A percentile compares a stretch with the other conserved stretches of the same genome.
Evolutionary conservation across 2,888 invertebrate species (phyloP).

Genomic region (Drosophila birchii): DNA sequence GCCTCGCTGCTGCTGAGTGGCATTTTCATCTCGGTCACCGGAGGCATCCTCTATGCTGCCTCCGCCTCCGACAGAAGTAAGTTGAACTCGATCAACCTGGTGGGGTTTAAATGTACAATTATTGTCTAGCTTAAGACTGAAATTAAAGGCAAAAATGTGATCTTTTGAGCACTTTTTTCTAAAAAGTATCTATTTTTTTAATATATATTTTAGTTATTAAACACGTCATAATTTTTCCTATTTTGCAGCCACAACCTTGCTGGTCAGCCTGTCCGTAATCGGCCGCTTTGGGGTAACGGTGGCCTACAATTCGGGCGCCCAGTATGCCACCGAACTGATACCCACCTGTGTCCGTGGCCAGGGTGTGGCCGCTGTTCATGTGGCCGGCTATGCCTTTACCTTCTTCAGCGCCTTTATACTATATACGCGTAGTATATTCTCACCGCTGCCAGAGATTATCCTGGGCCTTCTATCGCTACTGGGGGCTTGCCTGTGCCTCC

Average conservation of each 20-base stretch:
- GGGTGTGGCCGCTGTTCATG: conserved; percentile 87
- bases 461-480: conserved; percentile 86
- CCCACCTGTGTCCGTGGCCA: conserved; percentile 88
- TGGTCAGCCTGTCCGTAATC: conserved; percentile 85
- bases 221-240: too few species aligned
- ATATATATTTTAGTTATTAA: too few species aligned
- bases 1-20: conserved; percentile 86
- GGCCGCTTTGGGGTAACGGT: conserved; percentile 87
- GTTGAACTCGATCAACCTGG: conserved; percentile 22
- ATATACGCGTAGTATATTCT: conserved; percentile 84
- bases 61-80: conserved; percentile 60
- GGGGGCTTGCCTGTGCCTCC: conserved; percentile 86
- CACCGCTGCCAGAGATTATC: conserved; percentile 86
- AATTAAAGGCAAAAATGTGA: neutral
- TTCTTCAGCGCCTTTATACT: conserved; percentile 87
- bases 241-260: conserved; percentile 70
- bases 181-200: neutral
- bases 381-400: conserved; percentile 87
- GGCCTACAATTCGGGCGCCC: conserved; percentile 88
- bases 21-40: conserved; percentile 85
- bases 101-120: neutral
- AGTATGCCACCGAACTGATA: conserved; percentile 88
- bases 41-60: conserved; percentile 80
- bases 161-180: neutral
- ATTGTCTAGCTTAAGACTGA: neutral